Evolutionary conservation across 2,113 vertebrate species (phyloP), one percentile per base, ranked within the genome.

Genomic region (Platysternon megacephalum): DNA sequence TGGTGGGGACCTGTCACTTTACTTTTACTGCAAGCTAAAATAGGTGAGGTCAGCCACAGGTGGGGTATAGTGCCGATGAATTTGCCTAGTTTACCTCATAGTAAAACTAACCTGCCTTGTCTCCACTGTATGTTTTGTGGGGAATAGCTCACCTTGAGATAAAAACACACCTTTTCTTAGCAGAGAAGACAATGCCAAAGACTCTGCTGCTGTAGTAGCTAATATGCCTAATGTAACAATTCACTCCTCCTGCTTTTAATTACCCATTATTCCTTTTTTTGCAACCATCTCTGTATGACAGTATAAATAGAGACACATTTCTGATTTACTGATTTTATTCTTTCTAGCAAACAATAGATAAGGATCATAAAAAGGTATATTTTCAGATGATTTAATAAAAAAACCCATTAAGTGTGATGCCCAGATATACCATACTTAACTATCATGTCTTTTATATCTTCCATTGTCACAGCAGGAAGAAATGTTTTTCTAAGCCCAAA

Each of bases 241-340:
- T 51, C 29, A 28, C 39, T 76, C 65, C 28, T 56, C 44, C 35
- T 74, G 2, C 39, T 82, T 82, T 72, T 49, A 29, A 48, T 61
- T 29, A 42, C 42, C 49, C 19, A 49, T 17, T 72, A 24, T 55
- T 44, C 39, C 21, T 56, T 48, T 44, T 52, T 81, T 51, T 7
- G 87, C 26, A 46, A 4, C 13, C 76, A 46, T 19, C 8, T 85
- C 32, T 7, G 51, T 44, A 29, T 76, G 26, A 82, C 85, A 78
- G 35, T 28, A 0, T 39, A 29, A 48, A 12, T 78, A 14, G 28
- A 4, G n/a, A 48, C 24, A 58, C 53, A 53, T 82, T 82, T 49
- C 26, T 79, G 9, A 11, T 94, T 85, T 86, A 39, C n/a, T 94
- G 78, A 86, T 82, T 92, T 85, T 79, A 86, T 2, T 74, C 11